These are phyloP conservation scores for Drosophila nebulosa DNA, from an alignment of 1,140 invertebrate species.

Conservation along the genomic window DNA sequence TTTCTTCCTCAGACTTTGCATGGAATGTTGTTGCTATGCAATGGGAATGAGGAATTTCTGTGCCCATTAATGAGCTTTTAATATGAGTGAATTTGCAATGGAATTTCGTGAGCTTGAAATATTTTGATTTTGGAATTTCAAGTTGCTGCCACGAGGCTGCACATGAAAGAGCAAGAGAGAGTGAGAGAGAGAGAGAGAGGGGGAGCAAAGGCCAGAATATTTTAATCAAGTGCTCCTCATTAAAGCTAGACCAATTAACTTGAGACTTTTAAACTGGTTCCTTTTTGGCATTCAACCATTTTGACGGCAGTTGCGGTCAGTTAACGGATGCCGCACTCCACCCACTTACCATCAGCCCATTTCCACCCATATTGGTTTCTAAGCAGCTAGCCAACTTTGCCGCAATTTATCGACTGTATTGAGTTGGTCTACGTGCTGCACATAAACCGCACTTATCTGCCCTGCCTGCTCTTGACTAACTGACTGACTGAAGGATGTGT, in stretches of 20 bases:
- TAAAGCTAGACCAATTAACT: conserved; percentile 21
- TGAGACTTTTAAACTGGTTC: conserved; percentile 35
- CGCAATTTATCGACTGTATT: conserved; percentile 75
- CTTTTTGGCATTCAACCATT: conserved; percentile 21
- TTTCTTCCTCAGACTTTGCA: conserved; percentile 4
- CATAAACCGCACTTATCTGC: conserved; percentile 76
- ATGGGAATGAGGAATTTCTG: not conserved
- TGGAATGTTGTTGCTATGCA: conserved; percentile 53
- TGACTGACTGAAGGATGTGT: conserved; percentile 61
- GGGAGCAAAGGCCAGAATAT: not conserved
- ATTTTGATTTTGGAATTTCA: conserved; percentile 39
- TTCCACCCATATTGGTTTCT: conserved; percentile 17
- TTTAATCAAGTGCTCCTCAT: conserved; percentile 42
- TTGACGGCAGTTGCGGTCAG: conserved; percentile 3
- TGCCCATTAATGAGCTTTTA: conserved; percentile 67
- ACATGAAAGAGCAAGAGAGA: no score
- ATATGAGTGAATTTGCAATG: conserved; percentile 61
- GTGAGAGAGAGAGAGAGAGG: no score
- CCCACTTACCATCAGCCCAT: not conserved
- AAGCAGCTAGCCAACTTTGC: conserved; percentile 41
- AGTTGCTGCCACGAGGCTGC: conserved; percentile 7
- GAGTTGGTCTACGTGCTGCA: conserved; percentile 71
- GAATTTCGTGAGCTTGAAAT: conserved; percentile 44
- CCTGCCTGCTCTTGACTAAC: conserved; percentile 56
- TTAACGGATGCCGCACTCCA: not conserved